Evolutionary conservation across 1,140 invertebrate genomes (phyloP).

Genomic region (Chlorops oryzae): DNA sequence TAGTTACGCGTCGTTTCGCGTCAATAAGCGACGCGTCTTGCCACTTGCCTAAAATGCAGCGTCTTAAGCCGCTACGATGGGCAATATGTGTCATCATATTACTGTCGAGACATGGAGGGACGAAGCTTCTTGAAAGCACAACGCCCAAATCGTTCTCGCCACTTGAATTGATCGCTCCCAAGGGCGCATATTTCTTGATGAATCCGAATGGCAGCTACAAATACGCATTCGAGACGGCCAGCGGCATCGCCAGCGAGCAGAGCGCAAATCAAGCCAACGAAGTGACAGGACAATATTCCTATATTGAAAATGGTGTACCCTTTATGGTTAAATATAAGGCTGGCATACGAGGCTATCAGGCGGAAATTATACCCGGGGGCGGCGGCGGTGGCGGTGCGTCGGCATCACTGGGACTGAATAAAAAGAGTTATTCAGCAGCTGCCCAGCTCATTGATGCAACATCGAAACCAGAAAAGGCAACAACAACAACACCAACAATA

Average conservation of each 20-base stretch:
- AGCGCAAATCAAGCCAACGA: conserved; percentile 17
- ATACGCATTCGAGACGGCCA: conserved; percentile 27
- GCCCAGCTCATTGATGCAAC: too few relatives aligned
- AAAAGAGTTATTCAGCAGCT: too few relatives aligned
- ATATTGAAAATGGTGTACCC: not conserved
- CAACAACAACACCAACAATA: not conserved
- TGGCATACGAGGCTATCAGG: conserved; percentile 4
- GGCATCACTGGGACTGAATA: not conserved
- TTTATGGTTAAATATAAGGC: conserved; percentile 8
- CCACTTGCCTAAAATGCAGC: too few relatives aligned
- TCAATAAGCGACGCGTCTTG: too few relatives aligned
- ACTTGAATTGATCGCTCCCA: too few relatives aligned
- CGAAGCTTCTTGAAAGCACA: too few relatives aligned
- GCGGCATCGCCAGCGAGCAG: conserved; percentile 6
- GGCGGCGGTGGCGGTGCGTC: too few relatives aligned
- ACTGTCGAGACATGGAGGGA: too few relatives aligned
- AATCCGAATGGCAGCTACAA: conserved; percentile 27
- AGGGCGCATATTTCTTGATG: conserved; percentile 26
- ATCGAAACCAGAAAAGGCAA: not conserved
- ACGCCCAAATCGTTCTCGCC: too few relatives aligned
- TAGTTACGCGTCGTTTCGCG: too few relatives aligned
- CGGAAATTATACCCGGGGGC: conserved; percentile 7
- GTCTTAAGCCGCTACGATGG: too few relatives aligned
- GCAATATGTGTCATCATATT: too few relatives aligned
- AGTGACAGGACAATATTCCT: conserved; percentile 10